A percentile compares a stretch with the other conserved stretches of the same genome.
phyloP scores from a whole-genome alignment of 2,113 vertebrate species.

The Egretta garzetta region DNA sequence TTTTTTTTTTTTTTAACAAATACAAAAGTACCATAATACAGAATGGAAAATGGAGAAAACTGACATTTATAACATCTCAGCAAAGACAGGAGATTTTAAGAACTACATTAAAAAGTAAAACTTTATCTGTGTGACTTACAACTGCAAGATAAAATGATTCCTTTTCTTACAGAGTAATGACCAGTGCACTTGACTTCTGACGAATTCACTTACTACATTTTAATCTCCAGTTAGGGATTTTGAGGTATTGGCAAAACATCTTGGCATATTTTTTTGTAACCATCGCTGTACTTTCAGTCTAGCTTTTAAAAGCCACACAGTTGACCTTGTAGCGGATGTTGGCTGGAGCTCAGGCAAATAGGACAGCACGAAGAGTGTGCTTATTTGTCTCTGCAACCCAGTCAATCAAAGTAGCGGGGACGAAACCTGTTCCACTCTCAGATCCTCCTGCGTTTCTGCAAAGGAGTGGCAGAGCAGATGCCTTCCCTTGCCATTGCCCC shows the following conservation, averaged over 20 bases:
- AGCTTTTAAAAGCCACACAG: background rate
- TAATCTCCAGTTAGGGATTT: background rate
- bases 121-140: conserved; percentile 30
- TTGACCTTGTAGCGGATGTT: background rate
- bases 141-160: background rate
- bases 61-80: background rate
- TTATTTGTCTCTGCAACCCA: background rate
- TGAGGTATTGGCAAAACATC: background rate
- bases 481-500: rapidly evolving
- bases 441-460: background rate
- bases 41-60: background rate
- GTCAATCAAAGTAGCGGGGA: background rate
- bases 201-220: background rate
- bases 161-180: background rate
- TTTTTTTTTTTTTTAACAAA: background rate
- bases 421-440: background rate
- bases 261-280: background rate
- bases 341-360: background rate
- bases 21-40: background rate
- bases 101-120: conserved; percentile 21
- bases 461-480: background rate
- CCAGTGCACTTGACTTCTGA: background rate
- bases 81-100: background rate
- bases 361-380: background rate
- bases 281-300: background rate